Conservation (phyloP, 35 echinoderm and acorn worm genomes). For the Hemicentrotus pulcherrimus region DNA sequence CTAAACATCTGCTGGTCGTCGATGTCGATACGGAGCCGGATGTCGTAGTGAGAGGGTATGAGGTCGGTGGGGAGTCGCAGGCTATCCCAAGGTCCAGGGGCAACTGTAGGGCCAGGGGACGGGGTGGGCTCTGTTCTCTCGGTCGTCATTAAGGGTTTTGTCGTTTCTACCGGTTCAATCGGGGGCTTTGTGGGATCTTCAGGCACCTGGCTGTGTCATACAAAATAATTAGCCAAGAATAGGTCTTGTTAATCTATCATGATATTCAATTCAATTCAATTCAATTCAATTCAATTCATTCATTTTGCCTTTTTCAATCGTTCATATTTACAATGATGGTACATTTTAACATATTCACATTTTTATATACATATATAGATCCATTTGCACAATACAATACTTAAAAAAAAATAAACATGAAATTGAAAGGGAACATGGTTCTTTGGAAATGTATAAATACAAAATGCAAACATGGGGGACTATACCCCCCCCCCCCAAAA, state of each 20-base stretch:
- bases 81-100: conserved; percentile 64
- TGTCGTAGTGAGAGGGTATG: conserved; percentile 79
- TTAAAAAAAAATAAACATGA: too few relatives aligned
- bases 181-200: neutral
- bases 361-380: too few relatives aligned
- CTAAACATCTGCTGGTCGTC: conserved; percentile 55
- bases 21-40: conserved; percentile 74
- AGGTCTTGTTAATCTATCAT: neutral
- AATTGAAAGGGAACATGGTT: too few relatives aligned
- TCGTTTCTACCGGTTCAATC: neutral
- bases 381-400: too few relatives aligned
- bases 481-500: too few relatives aligned
- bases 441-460: too few relatives aligned
- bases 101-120: neutral
- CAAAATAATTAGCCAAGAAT: neutral
- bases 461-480: too few relatives aligned
- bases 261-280: too few relatives aligned
- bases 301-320: too few relatives aligned
- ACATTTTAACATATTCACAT: too few relatives aligned
- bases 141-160: neutral
- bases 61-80: conserved; percentile 76
- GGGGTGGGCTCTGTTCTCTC: neutral
- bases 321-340: too few relatives aligned
- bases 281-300: too few relatives aligned
- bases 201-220: neutral